Evolutionary conservation across 1,140 invertebrate genomes (phyloP).

Genomic region (Dendroctonus ponderosae): DNA sequence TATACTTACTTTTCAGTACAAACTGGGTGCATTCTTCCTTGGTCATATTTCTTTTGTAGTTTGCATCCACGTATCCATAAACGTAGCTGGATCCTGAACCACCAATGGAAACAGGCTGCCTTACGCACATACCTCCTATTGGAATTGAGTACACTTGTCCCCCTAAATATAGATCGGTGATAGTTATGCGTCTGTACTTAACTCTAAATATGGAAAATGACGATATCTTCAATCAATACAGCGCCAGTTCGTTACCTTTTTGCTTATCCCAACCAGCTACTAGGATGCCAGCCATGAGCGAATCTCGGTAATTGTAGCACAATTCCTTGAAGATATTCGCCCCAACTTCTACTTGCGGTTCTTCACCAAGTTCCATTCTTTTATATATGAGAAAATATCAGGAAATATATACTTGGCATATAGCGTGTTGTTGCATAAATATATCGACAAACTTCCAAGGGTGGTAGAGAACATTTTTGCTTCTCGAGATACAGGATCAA

Average conservation of each 20-base stretch:
- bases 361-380: slow-evolving; percentile 80
- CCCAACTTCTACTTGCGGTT: slow-evolving; percentile 83
- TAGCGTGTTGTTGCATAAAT: no score
- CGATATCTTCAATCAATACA: no score
- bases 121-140: slow-evolving; percentile 79
- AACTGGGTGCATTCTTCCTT: slow-evolving; percentile 85
- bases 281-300: slow-evolving; percentile 86
- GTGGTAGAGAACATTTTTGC: no score
- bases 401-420: no score
- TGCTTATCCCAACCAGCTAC: slow-evolving; percentile 92
- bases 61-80: slow-evolving; percentile 90
- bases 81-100: slow-evolving; percentile 97
- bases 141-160: slow-evolving; percentile 64
- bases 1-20: slow-evolving; percentile 71
- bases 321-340: slow-evolving; percentile 90
- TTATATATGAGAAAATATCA: no score
- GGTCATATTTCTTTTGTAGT: slow-evolving; percentile 82
- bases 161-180: slow-evolving; percentile 10
- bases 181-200: background rate
- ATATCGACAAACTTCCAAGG: no score
- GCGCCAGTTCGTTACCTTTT: slow-evolving; percentile 57
- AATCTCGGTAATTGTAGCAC: slow-evolving; percentile 95
- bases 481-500: no score
- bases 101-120: slow-evolving; percentile 83
- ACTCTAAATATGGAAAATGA: background rate